Evolutionary conservation across 2,113 vertebrate species (phyloP).

Genomic region (Ammodytes marinus): DNA sequence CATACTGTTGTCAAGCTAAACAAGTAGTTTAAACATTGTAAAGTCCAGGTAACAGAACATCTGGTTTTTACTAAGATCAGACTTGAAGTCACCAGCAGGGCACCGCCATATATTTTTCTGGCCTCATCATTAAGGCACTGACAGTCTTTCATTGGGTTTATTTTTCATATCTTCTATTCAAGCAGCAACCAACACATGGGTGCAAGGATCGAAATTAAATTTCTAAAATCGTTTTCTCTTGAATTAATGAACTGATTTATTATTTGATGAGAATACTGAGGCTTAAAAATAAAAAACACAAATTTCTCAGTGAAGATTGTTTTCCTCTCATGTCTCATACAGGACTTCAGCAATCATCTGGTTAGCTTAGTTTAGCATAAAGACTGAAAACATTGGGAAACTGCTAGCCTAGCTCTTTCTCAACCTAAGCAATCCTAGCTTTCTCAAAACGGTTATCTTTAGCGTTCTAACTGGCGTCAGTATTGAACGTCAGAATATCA

Average conservation of each 20-base stretch:
- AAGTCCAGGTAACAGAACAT: not conserved
- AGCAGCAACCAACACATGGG: not conserved
- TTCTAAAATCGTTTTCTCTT: too few species aligned
- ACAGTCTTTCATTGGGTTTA: conserved; percentile 3
- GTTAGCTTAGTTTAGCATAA: conserved; percentile 12
- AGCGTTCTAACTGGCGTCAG: not conserved
- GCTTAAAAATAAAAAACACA: not conserved
- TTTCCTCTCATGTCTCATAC: not conserved
- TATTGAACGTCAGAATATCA: not conserved
- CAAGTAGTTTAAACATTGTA: not conserved
- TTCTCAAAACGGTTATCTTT: not conserved
- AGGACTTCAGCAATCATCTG: not conserved
- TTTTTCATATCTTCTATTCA: not conserved
- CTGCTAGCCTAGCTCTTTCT: not conserved
- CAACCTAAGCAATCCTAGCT: not conserved
- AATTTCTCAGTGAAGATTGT: not conserved
- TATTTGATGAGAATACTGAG: not conserved
- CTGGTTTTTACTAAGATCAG: conserved; percentile 7
- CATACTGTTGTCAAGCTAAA: not conserved
- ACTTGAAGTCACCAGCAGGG: conserved; percentile 8
- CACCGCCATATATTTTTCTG: conserved; percentile 4
- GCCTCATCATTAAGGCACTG: conserved; percentile 60
- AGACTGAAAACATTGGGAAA: not conserved
- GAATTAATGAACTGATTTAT: too few species aligned
- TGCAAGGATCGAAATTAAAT: too few species aligned